Percentiles rank a stretch among this genome's conserved stretches.
Conservation (phyloP, 2,113 vertebrate species). For the Mustela nigripes region DNA sequence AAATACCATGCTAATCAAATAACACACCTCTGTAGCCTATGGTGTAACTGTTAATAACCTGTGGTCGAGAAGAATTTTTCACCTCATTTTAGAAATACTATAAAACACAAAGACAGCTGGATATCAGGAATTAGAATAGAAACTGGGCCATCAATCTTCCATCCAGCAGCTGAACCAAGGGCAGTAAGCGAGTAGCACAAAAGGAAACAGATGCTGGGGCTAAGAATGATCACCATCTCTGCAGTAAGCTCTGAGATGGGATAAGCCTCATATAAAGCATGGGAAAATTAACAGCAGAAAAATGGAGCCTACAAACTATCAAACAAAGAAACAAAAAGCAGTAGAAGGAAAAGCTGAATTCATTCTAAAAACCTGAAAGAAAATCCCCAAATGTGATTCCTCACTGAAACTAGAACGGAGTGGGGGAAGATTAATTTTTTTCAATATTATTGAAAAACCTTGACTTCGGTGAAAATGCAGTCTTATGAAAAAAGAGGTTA, state of each 20-base stretch:
- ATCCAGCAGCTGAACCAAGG: neutral
- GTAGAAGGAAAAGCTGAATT: neutral
- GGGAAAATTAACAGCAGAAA: neutral
- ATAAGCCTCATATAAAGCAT: neutral
- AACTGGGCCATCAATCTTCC: neutral
- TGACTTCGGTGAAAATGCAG: neutral
- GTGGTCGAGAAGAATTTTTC: neutral
- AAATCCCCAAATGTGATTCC: neutral
- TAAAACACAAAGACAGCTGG: constrained; percentile 31
- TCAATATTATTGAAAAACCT: neutral
- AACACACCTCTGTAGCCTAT: neutral
- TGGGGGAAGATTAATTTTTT: neutral
- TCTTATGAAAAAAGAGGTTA: neutral
- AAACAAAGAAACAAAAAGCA: neutral
- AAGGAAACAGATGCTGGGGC: neutral
- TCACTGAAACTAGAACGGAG: neutral
- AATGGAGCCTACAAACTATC: neutral
- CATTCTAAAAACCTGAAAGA: neutral
- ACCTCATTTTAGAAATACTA: neutral
- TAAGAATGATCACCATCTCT: neutral
- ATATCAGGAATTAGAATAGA: neutral
- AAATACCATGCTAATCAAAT: neutral
- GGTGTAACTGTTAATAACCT: neutral
- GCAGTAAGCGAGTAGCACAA: neutral
- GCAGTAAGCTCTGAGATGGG: neutral